Conservation (phyloP, 2,888 invertebrate genomes). For the Drosophila quasianomalipes region DNA sequence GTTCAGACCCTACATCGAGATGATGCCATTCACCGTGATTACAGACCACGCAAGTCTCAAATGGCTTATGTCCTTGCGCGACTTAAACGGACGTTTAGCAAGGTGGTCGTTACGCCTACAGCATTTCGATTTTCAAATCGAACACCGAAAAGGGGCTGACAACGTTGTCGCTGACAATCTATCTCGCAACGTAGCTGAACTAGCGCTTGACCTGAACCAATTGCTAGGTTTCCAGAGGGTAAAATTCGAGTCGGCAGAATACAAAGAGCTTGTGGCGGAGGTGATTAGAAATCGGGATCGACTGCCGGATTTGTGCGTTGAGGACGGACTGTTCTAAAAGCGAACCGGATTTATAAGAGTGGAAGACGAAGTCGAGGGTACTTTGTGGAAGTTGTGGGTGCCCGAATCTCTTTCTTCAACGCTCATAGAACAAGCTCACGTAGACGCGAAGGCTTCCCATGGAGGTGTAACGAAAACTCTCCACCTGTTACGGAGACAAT, state of each 20-base stretch:
- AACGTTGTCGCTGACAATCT: not conserved
- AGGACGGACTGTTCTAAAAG: too few species aligned
- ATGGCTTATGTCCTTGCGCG: slow-evolving; percentile 9
- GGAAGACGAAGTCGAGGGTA: too few species aligned
- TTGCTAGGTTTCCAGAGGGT: not conserved
- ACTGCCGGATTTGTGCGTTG: too few species aligned
- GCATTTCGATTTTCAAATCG: not conserved
- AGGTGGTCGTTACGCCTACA: not conserved
- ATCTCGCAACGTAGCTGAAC: too few species aligned
- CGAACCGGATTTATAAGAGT: too few species aligned
- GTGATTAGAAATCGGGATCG: too few species aligned
- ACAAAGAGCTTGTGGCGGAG: not conserved
- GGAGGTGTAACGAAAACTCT: too few species aligned
- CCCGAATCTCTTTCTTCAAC: too few species aligned
- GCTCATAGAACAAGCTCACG: too few species aligned
- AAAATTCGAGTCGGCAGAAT: not conserved
- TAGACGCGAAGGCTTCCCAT: too few species aligned
- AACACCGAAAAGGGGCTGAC: not conserved
- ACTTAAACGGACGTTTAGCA: not conserved
- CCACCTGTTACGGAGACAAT: too few species aligned
- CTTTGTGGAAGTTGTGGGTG: too few species aligned
- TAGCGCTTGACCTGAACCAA: not conserved
- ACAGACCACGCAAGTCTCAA: slow-evolving; percentile 9
- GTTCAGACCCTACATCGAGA: not conserved
- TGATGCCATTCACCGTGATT: not conserved